phyloP scores from a whole-genome alignment of 1,140 invertebrate species.

The Neodiprion lecontei region DNA sequence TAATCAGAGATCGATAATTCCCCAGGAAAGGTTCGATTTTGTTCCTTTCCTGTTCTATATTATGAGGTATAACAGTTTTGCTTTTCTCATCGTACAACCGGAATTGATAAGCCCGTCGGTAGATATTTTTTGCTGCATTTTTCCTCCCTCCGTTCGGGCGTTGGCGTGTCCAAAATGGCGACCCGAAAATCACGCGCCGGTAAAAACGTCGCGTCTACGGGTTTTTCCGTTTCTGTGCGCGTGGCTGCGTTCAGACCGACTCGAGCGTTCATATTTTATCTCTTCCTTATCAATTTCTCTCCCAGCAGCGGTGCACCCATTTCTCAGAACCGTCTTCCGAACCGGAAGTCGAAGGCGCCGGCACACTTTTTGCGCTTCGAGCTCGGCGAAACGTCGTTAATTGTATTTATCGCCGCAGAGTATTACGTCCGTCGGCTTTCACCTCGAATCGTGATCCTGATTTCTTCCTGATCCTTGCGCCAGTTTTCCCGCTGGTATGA shows the following conservation, averaged over 20 bases:
- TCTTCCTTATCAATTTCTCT: slow-evolving; percentile 49
- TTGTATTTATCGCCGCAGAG: not conserved
- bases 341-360: not conserved
- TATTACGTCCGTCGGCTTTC: too few species aligned
- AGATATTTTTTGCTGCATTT: not conserved
- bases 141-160: too few species aligned
- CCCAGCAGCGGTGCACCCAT: slow-evolving; percentile 26
- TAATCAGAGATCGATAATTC: slow-evolving; percentile 3
- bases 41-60: not conserved
- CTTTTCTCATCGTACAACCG: too few species aligned
- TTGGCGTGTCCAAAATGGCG: too few species aligned
- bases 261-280: slow-evolving; percentile 48
- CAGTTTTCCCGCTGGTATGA: too few species aligned
- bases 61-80: too few species aligned
- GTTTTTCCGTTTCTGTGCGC: too few species aligned
- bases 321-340: slow-evolving; percentile 37
- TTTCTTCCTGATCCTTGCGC: too few species aligned
- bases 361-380: not conserved
- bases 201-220: too few species aligned
- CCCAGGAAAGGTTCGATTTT: not conserved
- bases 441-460: too few species aligned
- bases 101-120: not conserved
- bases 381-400: not conserved
- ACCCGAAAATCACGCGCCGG: too few species aligned
- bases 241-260: slow-evolving; percentile 3